A percentile compares a stretch with the other conserved stretches of the same genome.
Evolutionary conservation across 2,113 vertebrate species (phyloP).

Genomic region (Tychaedon coryphoeus): DNA sequence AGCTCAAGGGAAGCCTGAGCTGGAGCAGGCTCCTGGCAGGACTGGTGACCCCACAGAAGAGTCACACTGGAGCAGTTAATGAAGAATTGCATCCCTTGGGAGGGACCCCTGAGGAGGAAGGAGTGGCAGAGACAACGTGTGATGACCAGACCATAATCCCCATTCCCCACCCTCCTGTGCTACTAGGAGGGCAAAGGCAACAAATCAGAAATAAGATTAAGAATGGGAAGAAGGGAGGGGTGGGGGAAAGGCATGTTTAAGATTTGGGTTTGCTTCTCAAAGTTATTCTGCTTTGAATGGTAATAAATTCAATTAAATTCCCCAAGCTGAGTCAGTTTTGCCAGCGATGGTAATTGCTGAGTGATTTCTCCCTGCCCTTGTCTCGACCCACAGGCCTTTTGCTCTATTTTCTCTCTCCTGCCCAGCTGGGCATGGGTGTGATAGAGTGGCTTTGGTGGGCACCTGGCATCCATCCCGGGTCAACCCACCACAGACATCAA

Average conservation of each 20-base stretch:
- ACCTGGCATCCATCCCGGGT: not conserved
- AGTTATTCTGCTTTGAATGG: not conserved
- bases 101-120: not conserved
- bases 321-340: rapidly evolving
- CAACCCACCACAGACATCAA: not conserved
- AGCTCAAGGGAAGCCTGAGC: not conserved
- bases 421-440: not conserved
- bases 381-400: rapidly evolving
- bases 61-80: not conserved
- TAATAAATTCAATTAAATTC: not conserved
- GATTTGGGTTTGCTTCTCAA: not conserved
- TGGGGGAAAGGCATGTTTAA: not conserved
- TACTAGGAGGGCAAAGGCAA: not conserved
- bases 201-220: not conserved
- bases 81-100: not conserved
- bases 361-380: not conserved
- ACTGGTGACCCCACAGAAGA: not conserved
- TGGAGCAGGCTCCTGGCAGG: not conserved
- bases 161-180: not conserved
- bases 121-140: rapidly evolving
- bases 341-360: not conserved
- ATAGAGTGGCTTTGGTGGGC: not conserved
- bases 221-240: not conserved
- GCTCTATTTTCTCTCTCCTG: not conserved
- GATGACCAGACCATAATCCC: not conserved